Evolutionary conservation across 2,113 vertebrate species (phyloP).

Genomic region (Lynx canadensis): DNA sequence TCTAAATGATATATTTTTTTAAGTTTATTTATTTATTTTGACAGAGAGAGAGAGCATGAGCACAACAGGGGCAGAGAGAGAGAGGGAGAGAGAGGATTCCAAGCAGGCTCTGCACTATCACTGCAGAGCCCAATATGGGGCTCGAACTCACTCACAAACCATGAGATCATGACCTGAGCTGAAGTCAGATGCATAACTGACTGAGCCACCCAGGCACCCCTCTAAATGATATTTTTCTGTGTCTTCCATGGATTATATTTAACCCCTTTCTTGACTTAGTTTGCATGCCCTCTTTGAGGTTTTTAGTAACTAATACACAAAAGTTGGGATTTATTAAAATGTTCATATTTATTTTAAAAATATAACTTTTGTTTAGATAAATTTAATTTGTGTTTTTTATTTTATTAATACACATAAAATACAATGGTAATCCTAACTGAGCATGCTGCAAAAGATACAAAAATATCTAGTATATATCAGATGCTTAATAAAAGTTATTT

Average conservation of each 20-base stretch:
- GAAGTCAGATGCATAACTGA: too few species aligned
- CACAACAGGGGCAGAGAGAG: too few species aligned
- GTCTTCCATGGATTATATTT: background rate
- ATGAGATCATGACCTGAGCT: too few species aligned
- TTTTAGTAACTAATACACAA: background rate
- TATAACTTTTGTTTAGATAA: background rate
- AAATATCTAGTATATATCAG: background rate
- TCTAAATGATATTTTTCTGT: background rate
- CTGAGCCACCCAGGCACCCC: background rate
- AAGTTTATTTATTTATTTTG: too few species aligned
- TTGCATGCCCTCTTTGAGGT: background rate
- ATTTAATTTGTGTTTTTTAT: slow-evolving; percentile 47
- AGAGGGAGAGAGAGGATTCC: too few species aligned
- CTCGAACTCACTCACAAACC: too few species aligned
- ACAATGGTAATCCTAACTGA: background rate
- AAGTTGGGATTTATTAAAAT: slow-evolving; percentile 42
- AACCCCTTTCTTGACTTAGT: background rate
- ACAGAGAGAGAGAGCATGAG: too few species aligned
- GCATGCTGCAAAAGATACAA: background rate
- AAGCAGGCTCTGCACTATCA: too few species aligned
- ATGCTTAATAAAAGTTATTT: slow-evolving; percentile 21
- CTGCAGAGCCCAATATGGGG: too few species aligned
- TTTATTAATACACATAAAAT: background rate
- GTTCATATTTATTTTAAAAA: slow-evolving; percentile 40
- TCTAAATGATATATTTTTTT: background rate